Evolutionary conservation across 2,888 invertebrate genomes (phyloP).

Genomic region (Drosophila lacicola): DNA sequence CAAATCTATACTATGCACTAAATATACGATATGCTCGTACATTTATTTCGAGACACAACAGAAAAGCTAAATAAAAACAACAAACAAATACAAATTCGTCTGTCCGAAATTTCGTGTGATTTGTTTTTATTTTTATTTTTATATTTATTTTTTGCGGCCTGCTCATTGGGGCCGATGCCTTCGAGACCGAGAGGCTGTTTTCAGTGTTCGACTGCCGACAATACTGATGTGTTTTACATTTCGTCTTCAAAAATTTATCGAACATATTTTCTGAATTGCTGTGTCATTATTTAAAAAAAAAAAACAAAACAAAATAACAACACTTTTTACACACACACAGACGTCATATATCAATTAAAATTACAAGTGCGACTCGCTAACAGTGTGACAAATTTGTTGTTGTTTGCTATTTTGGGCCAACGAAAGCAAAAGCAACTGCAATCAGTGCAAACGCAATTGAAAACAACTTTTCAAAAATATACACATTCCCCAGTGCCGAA

Average conservation of each 20-base stretch:
- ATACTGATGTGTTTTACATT: slow-evolving; percentile 25
- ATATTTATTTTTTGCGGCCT: slow-evolving; percentile 5
- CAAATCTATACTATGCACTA: slow-evolving; percentile 3
- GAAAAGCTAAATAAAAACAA: slow-evolving; percentile 21
- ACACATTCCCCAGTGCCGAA: not conserved
- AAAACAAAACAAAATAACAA: not conserved
- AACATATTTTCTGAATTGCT: slow-evolving; percentile 13
- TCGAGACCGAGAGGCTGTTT: slow-evolving; percentile 27
- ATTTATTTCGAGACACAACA: slow-evolving; percentile 23
- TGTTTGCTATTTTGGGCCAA: slow-evolving; percentile 18
- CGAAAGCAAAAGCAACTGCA: slow-evolving; percentile 9
- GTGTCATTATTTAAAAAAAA: slow-evolving; percentile 3
- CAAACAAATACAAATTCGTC: slow-evolving; percentile 13
- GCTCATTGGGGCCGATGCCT: slow-evolving; percentile 30
- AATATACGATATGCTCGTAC: slow-evolving; percentile 4
- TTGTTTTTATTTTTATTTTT: slow-evolving; percentile 11
- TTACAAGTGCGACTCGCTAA: slow-evolving; percentile 16
- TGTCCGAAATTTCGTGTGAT: slow-evolving; percentile 2
- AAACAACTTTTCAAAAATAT: slow-evolving; percentile 2
- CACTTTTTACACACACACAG: not conserved
- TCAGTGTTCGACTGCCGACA: slow-evolving; percentile 31
- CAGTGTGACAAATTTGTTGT: slow-evolving; percentile 23
- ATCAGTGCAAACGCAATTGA: not conserved
- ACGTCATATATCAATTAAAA: slow-evolving; percentile 12
- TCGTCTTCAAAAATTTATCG: slow-evolving; percentile 6